Conservation (phyloP, 1,140 invertebrate species). For the Bombus balteatus region DNA sequence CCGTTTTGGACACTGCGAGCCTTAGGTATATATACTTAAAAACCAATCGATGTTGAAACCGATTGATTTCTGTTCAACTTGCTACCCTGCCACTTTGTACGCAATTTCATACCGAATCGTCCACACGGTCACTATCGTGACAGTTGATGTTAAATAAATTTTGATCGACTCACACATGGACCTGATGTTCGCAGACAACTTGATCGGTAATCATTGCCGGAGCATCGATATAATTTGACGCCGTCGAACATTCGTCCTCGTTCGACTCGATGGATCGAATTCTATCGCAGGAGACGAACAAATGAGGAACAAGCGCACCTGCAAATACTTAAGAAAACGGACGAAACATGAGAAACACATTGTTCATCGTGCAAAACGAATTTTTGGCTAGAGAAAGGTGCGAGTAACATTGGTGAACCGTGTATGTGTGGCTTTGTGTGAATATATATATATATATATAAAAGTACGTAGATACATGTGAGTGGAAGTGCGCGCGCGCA, state of each 20-base stretch:
- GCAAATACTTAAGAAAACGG: constrained; percentile 63
- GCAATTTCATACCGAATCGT: not conserved
- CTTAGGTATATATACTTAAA: not conserved
- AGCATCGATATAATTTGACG: not conserved
- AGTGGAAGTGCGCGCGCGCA: constrained; percentile 7
- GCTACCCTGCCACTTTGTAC: not conserved
- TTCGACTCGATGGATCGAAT: not conserved
- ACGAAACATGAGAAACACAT: constrained; percentile 54
- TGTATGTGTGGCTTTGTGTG: constrained; percentile 27
- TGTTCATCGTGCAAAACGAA: constrained; percentile 17
- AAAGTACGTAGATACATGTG: not conserved
- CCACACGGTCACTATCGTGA: too few species aligned
- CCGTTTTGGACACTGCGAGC: not conserved
- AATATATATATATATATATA: not conserved
- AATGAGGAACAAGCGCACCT: constrained; percentile 65
- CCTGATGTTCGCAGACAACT: not conserved
- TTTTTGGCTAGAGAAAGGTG: constrained; percentile 12
- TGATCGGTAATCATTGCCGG: not conserved
- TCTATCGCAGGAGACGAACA: constrained; percentile 22
- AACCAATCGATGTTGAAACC: not conserved
- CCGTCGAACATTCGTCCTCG: not conserved
- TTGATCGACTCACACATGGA: not conserved
- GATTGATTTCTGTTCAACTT: not conserved
- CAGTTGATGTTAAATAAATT: not conserved
- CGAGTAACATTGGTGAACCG: constrained; percentile 8